These are phyloP conservation scores for Crypturellus tataupa DNA, from an alignment of 2,797 vertebrate species.

Conservation along the genomic window DNA sequence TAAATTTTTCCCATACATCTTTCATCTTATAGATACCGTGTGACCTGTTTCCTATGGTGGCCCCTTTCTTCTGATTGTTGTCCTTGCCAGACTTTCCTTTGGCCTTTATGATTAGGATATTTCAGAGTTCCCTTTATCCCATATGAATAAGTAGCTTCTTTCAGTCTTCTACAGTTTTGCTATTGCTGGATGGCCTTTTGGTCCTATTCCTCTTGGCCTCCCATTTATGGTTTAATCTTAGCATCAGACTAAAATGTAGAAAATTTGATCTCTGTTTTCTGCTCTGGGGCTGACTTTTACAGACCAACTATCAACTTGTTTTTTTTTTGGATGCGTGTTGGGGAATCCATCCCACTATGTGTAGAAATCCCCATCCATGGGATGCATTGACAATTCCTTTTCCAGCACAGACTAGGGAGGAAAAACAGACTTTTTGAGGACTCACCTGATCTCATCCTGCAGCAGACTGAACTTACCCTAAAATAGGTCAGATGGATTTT, in stretches of 20 bases:
- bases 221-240: background rate
- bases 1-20: background rate
- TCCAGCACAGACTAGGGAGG: background rate
- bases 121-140: background rate
- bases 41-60: background rate
- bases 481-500: background rate
- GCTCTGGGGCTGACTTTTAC: background rate
- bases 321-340: too few relatives aligned
- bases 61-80: background rate
- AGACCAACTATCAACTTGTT: background rate
- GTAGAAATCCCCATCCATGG: background rate
- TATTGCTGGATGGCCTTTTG: background rate
- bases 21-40: fast-evolving
- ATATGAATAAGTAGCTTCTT: background rate
- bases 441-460: background rate
- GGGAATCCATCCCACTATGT: background rate
- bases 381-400: background rate
- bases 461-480: background rate
- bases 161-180: background rate
- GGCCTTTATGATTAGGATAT: background rate
- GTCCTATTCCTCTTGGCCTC: background rate
- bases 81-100: background rate
- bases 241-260: background rate
- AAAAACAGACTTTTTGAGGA: background rate
- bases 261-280: background rate